A percentile compares a stretch with the other conserved stretches of the same genome.
Evolutionary conservation across 2,113 vertebrate genomes (phyloP).

Genomic region (Plotosus lineatus): DNA sequence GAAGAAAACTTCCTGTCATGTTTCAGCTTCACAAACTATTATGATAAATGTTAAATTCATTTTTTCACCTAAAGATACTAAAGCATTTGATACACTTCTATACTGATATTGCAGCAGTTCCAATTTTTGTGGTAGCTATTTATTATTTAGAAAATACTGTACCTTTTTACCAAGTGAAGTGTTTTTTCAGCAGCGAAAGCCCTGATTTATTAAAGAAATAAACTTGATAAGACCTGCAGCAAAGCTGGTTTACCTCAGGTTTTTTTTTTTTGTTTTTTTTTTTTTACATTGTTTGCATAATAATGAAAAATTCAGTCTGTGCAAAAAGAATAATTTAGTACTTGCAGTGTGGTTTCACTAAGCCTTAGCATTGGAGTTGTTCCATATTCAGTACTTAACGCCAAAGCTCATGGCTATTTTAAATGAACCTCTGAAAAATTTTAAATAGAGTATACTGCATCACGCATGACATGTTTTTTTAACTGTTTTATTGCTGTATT

Average conservation of each 20-base stretch:
- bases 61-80: not conserved
- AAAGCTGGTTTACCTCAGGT: not conserved
- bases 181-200: not conserved
- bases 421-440: not conserved
- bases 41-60: no score
- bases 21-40: slow-evolving; percentile 7
- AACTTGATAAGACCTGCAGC: not conserved
- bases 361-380: not conserved
- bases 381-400: not conserved
- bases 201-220: slow-evolving; percentile 2
- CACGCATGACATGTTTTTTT: not conserved
- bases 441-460: not conserved
- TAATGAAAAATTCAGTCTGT: not conserved
- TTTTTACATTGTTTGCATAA: no score
- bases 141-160: not conserved
- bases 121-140: not conserved
- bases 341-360: not conserved
- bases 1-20: slow-evolving; percentile 34
- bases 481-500: not conserved
- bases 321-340: not conserved
- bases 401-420: not conserved
- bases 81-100: not conserved
- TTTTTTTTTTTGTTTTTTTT: no score
- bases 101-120: not conserved
- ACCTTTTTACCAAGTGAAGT: slow-evolving; percentile 32